Evolutionary conservation across 2,797 vertebrate species (phyloP).

Genomic region (Nannoperca obscura): DNA sequence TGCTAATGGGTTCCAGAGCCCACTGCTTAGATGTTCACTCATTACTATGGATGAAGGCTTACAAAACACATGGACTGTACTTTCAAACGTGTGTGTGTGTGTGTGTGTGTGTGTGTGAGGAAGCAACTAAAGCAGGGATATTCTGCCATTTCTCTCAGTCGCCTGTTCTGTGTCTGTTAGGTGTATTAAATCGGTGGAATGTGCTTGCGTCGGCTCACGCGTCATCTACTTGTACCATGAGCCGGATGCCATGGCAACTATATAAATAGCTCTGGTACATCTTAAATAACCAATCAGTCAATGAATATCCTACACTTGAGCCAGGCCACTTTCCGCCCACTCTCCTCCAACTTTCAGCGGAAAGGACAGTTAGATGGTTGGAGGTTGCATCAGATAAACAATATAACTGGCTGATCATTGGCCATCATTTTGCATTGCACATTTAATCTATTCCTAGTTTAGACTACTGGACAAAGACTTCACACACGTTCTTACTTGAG

Average conservation of each 20-base stretch:
- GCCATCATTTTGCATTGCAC: constrained; percentile 11
- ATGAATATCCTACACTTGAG: constrained; percentile 65
- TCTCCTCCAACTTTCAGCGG: constrained; percentile 43
- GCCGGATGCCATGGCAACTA: constrained; percentile 68
- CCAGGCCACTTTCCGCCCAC: constrained; percentile 54
- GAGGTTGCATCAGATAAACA: constrained; percentile 9
- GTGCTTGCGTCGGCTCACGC: constrained; percentile 40
- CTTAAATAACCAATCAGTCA: constrained; percentile 73
- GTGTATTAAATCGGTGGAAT: constrained; percentile 37
- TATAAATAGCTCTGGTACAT: constrained; percentile 71
- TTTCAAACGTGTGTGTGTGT: background rate
- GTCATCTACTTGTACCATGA: constrained; percentile 60
- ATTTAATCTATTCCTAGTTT: background rate
- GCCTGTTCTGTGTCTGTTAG: constrained; percentile 9
- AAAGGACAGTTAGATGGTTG: background rate
- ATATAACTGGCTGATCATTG: background rate
- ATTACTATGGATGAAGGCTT: constrained; percentile 54
- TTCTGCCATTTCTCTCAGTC: constrained; percentile 5
- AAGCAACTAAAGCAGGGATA: background rate
- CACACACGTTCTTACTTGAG: constrained; percentile 2
- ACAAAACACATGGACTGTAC: constrained; percentile 24
- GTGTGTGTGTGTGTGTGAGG: constrained; percentile 1
- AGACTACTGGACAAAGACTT: background rate
- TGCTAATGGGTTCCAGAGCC: constrained; percentile 75
- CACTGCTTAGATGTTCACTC: constrained; percentile 60